A percentile compares a stretch with the other conserved stretches of the same genome.
Evolutionary conservation across 1,140 invertebrate species (phyloP).

Genomic region (Protaetia brevitarsis): DNA sequence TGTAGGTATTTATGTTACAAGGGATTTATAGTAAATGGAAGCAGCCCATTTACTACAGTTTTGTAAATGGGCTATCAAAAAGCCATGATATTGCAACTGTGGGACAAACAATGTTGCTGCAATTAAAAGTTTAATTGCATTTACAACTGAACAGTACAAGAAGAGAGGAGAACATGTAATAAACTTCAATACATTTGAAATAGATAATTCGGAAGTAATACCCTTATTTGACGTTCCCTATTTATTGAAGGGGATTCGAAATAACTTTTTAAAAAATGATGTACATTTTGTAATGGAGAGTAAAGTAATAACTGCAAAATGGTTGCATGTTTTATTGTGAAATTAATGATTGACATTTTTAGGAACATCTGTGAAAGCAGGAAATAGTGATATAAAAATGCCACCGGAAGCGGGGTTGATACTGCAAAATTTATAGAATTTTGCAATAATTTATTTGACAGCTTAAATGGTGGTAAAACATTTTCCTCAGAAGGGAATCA

Average conservation of each 20-base stretch:
- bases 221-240: conserved; percentile 30
- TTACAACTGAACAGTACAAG: conserved; percentile 35
- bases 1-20: conserved; percentile 41
- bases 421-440: too few relatives aligned
- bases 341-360: background rate
- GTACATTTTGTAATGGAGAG: conserved; percentile 23
- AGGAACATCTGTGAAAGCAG: too few relatives aligned
- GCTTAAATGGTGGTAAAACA: too few relatives aligned
- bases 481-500: too few relatives aligned
- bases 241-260: conserved; percentile 30
- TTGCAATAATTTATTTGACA: too few relatives aligned
- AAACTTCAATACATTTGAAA: conserved; percentile 11
- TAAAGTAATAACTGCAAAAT: background rate
- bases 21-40: conserved; percentile 41
- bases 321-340: background rate
- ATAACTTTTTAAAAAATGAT: conserved; percentile 28
- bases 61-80: too few relatives aligned
- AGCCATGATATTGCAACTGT: too few relatives aligned
- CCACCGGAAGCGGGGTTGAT: too few relatives aligned
- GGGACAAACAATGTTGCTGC: too few relatives aligned
- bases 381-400: too few relatives aligned
- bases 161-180: conserved; percentile 30
- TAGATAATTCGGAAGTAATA: conserved; percentile 25
- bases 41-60: conserved; percentile 36
- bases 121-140: too few relatives aligned